Conservation (phyloP, 1,140 invertebrate genomes). For the Ruditapes philippinarum region DNA sequence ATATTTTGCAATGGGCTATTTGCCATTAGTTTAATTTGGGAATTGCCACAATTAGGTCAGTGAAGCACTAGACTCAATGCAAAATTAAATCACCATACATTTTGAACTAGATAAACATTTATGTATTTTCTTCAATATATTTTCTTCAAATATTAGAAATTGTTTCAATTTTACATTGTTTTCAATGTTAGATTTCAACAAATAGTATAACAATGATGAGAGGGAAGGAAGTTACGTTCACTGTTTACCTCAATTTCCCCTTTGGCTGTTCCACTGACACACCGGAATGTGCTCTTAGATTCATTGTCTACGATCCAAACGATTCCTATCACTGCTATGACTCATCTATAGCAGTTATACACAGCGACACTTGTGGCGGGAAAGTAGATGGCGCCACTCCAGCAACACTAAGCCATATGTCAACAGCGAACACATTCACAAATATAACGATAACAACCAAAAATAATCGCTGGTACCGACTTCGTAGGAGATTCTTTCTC, state of each 20-base stretch:
- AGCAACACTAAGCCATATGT: background rate
- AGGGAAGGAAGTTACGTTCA: conserved; percentile 2
- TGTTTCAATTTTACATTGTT: no score
- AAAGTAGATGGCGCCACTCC: conserved; percentile 2
- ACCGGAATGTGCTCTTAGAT: background rate
- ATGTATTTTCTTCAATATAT: background rate
- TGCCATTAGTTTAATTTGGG: no score
- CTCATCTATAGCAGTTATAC: conserved; percentile 24
- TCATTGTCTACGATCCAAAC: background rate
- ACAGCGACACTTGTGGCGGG: conserved; percentile 23
- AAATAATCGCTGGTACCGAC: conserved; percentile 34
- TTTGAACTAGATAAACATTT: no score
- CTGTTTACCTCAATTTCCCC: conserved; percentile 22
- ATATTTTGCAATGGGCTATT: no score
- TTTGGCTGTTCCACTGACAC: conserved; percentile 21
- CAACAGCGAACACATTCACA: background rate
- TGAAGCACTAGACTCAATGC: no score
- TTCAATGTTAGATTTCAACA: conserved; percentile 18
- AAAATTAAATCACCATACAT: no score
- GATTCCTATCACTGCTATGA: conserved; percentile 16
- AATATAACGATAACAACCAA: conserved; percentile 39
- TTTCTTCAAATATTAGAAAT: no score
- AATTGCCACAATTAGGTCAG: no score
- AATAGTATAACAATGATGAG: background rate
- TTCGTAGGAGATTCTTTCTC: background rate